These are phyloP conservation scores for Colinus virginianus DNA, from an alignment of 2,113 vertebrate species.

Conservation along the genomic window DNA sequence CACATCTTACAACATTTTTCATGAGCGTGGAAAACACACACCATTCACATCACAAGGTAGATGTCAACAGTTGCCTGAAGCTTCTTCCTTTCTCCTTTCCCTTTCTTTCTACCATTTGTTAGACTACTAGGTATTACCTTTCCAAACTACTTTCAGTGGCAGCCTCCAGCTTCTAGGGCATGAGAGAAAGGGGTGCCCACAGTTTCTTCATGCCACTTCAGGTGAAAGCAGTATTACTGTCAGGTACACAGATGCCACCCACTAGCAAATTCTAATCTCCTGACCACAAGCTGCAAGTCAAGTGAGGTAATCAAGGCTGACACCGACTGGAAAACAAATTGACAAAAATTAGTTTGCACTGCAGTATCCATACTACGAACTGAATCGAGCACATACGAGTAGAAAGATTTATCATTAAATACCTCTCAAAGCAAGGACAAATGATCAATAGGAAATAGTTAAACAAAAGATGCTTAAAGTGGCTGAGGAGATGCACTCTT, in stretches of 20 bases:
- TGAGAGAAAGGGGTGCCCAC: neutral
- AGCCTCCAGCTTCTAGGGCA: neutral
- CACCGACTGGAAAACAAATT: neutral
- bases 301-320: neutral
- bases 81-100: neutral
- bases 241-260: neutral
- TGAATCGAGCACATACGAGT: neutral
- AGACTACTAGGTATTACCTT: neutral
- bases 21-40: neutral
- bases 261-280: neutral
- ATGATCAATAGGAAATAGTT: neutral
- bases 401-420: neutral
- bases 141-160: accelerated
- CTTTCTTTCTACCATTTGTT: neutral
- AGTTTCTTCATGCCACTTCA: neutral
- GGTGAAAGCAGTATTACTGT: neutral
- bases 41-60: neutral
- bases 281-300: neutral
- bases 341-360: neutral
- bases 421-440: neutral
- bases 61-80: neutral
- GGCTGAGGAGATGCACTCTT: neutral
- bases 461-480: neutral
- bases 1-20: neutral
- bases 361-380: neutral